These are phyloP conservation scores for Aporophyla nigra DNA, from an alignment of 2,888 invertebrate species.

Conservation along the genomic window DNA sequence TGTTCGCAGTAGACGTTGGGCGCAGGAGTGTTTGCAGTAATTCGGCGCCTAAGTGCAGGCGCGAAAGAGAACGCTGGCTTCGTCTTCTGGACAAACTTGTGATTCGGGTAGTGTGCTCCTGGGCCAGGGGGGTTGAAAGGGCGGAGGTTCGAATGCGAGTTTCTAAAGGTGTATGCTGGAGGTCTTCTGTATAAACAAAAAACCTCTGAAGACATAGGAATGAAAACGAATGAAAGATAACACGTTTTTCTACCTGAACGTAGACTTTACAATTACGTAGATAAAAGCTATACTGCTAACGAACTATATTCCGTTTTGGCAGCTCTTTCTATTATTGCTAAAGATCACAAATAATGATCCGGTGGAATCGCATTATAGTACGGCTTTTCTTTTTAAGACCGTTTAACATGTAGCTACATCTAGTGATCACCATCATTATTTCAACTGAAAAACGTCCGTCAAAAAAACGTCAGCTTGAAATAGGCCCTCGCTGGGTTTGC, in stretches of 20 bases:
- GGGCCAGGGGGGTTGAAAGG: constrained; percentile 76
- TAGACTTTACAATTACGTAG: too few species aligned
- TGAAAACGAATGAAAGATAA: not conserved
- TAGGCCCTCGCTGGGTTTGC: too few species aligned
- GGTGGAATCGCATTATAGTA: too few species aligned
- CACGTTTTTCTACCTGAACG: too few species aligned
- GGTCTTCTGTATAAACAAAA: constrained; percentile 67
- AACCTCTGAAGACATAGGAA: not conserved
- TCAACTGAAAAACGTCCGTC: too few species aligned
- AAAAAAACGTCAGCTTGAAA: too few species aligned
- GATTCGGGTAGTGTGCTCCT: constrained; percentile 82
- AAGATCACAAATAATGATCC: not conserved
- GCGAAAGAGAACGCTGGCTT: constrained; percentile 82
- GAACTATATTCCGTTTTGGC: too few species aligned
- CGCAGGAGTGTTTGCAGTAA: constrained; percentile 70
- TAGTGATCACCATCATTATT: too few species aligned
- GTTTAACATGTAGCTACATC: not conserved
- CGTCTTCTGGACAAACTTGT: constrained; percentile 73
- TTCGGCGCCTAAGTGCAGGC: constrained; percentile 67
- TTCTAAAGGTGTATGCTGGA: constrained; percentile 79
- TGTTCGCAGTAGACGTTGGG: constrained; percentile 84
- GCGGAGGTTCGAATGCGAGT: constrained; percentile 49
- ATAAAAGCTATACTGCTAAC: not conserved
- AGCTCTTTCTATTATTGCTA: not conserved
- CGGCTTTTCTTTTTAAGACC: not conserved